Evolutionary conservation across 2,113 vertebrate genomes (phyloP).

Genomic region (Vicugna pacos): DNA sequence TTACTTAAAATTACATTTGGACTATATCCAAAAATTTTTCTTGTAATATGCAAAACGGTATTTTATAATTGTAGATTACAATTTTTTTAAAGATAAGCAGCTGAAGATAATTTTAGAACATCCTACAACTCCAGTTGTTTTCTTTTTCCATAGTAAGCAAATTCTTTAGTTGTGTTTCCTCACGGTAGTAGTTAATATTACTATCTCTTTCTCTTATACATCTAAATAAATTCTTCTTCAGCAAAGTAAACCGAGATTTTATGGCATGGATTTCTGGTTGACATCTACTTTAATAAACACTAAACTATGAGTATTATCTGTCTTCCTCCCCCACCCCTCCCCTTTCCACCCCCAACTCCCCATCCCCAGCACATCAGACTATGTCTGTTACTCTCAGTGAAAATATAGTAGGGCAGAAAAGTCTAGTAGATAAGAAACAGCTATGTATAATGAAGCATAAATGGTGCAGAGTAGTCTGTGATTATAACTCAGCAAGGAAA

Average conservation of each 20-base stretch:
- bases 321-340: not conserved
- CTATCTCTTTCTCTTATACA: not conserved
- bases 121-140: not conserved
- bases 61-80: not conserved
- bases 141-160: not conserved
- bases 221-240: not conserved
- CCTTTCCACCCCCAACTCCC: too few relatives aligned
- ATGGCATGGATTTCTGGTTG: not conserved
- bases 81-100: constrained; percentile 36
- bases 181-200: not conserved
- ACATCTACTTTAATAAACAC: not conserved
- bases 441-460: not conserved
- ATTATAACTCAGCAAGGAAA: not conserved
- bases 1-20: constrained; percentile 60
- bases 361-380: not conserved
- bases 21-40: constrained; percentile 27
- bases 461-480: not conserved
- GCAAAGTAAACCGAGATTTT: constrained; percentile 27
- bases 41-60: constrained; percentile 41
- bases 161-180: constrained; percentile 19
- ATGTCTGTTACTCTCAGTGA: not conserved
- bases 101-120: constrained; percentile 51
- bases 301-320: not conserved
- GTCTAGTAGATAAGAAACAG: not conserved
- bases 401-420: not conserved